A percentile compares a stretch with the other conserved stretches of the same genome.
Conservation (phyloP, 2,797 vertebrate species). For the Lutjanus argentimaculatus region DNA sequence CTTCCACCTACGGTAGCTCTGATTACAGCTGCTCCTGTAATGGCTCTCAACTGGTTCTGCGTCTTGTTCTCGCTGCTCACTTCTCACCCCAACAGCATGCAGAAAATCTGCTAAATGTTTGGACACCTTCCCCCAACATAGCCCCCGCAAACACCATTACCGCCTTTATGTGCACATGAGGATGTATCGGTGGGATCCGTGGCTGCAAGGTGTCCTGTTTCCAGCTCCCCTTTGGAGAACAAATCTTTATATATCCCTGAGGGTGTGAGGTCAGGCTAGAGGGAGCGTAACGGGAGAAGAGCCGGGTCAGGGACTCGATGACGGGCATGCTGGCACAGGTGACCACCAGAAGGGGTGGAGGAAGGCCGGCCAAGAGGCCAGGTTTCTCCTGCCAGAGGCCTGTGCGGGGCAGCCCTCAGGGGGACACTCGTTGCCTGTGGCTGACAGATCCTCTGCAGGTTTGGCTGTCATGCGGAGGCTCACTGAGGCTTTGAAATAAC, state of each 20-base stretch:
- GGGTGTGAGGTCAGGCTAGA: constrained; percentile 76
- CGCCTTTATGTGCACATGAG: constrained; percentile 56
- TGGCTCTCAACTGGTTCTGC: constrained; percentile 61
- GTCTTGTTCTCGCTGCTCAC: constrained; percentile 53
- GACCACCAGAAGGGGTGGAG: constrained; percentile 52
- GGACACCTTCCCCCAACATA: constrained; percentile 24
- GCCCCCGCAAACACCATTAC: constrained; percentile 18
- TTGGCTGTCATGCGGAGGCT: constrained; percentile 69
- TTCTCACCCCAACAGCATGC: constrained; percentile 62
- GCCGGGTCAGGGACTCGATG: constrained; percentile 76
- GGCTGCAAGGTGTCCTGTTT: constrained; percentile 74
- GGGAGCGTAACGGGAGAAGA: constrained; percentile 79
- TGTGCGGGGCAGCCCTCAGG: constrained; percentile 54
- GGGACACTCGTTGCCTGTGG: constrained; percentile 57
- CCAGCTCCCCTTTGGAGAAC: constrained; percentile 75
- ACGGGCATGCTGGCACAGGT: constrained; percentile 80
- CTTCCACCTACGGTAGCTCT: constrained; percentile 71
- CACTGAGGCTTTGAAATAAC: constrained; percentile 76
- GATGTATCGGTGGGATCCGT: constrained; percentile 55
- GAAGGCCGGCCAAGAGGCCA: constrained; percentile 52
- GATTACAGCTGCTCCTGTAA: constrained; percentile 72
- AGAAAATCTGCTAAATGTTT: constrained; percentile 63
- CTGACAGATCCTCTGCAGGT: constrained; percentile 77
- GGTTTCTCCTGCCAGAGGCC: constrained; percentile 52
- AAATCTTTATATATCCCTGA: constrained; percentile 84